Percentiles rank a stretch among this genome's conserved stretches.
phyloP scores from a whole-genome alignment of 1,140 invertebrate species.

The Aphaenogaster rudis region DNA sequence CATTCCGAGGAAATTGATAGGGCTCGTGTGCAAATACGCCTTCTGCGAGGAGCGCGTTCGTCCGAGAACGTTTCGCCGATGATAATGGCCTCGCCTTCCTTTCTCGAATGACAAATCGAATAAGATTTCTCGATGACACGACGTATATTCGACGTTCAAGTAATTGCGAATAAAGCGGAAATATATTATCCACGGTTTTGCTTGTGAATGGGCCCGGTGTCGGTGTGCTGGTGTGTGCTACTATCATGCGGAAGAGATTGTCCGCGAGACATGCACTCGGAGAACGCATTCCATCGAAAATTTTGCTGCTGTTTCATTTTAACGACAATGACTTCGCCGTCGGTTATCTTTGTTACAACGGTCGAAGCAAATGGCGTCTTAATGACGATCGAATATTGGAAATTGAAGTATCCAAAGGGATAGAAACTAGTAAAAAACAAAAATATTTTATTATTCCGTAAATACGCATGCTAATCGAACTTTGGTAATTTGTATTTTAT shows the following conservation, averaged over 20 bases:
- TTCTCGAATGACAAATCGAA: conserved; percentile 50
- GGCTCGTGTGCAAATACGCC: conserved; percentile 52
- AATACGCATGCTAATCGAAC: not conserved
- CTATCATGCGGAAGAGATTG: not conserved
- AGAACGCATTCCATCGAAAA: conserved; percentile 11
- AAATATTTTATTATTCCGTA: not conserved
- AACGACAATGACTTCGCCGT: conserved; percentile 9
- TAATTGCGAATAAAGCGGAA: conserved; percentile 47
- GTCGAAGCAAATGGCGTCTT: not conserved
- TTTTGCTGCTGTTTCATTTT: conserved; percentile 16
- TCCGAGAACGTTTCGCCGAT: conserved; percentile 34
- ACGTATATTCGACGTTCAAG: conserved; percentile 47
- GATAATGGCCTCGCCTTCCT: conserved; percentile 32
- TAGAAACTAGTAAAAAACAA: not conserved
- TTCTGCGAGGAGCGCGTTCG: conserved; percentile 17
- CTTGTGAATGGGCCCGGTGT: not conserved
- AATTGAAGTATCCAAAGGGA: not conserved
- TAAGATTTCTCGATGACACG: conserved; percentile 36
- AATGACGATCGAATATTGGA: conserved; percentile 24
- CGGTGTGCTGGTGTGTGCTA: not conserved
- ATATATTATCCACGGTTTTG: conserved; percentile 52
- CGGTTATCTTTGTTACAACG: conserved; percentile 4
- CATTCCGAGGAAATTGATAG: conserved; percentile 64
- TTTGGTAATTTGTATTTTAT: not conserved
- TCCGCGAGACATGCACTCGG: not conserved